A percentile compares a stretch with the other conserved stretches of the same genome.
Conservation (phyloP, 2,888 invertebrate genomes). For the Nymphalis c-album region DNA sequence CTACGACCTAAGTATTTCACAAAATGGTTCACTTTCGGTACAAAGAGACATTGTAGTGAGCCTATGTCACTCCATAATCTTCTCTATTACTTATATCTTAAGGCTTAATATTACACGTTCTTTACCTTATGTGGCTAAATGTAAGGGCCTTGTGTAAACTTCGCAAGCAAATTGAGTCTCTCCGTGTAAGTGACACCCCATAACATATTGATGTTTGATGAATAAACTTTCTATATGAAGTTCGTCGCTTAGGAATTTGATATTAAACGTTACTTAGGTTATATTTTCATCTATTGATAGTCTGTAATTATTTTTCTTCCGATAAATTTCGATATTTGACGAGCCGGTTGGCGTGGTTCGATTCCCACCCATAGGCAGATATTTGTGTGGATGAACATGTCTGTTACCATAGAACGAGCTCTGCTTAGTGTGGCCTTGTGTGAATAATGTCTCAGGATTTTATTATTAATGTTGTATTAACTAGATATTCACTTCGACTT, state of each 20-base stretch:
- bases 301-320: neutral
- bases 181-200: conserved; percentile 18
- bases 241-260: neutral
- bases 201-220: conserved; percentile 14
- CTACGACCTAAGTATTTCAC: neutral
- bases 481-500: too few relatives aligned
- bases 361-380: too few relatives aligned
- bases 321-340: too few relatives aligned
- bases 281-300: neutral
- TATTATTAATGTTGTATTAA: too few relatives aligned
- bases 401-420: too few relatives aligned
- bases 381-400: too few relatives aligned
- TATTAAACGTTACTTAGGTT: neutral
- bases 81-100: neutral
- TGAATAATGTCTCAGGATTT: too few relatives aligned
- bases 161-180: conserved; percentile 18
- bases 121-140: neutral
- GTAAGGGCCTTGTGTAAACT: conserved; percentile 18
- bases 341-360: too few relatives aligned
- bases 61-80: neutral
- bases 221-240: conserved; percentile 13
- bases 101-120: neutral
- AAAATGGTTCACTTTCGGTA: neutral
- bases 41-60: neutral
- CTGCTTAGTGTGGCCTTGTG: too few relatives aligned